Evolutionary conservation across 2,797 vertebrate species (phyloP).

Genomic region (Malacoraja senta): DNA sequence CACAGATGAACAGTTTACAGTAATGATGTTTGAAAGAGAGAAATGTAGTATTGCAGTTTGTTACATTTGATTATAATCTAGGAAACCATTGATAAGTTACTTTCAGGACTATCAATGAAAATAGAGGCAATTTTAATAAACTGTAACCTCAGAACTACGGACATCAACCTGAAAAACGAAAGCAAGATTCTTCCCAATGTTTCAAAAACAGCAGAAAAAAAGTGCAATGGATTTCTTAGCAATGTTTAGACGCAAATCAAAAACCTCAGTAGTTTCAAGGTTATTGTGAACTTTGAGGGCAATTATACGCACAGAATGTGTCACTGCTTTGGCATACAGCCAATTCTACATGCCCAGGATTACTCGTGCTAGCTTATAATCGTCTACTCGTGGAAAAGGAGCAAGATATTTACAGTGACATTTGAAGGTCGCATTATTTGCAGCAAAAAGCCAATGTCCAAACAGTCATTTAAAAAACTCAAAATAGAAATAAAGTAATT

Average conservation of each 20-base stretch:
- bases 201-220: not conserved
- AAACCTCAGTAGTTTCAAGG: not conserved
- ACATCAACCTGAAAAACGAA: not conserved
- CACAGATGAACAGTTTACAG: not conserved
- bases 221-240: not conserved
- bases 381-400: not conserved
- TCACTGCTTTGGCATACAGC: not conserved
- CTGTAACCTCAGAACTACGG: not conserved
- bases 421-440: not conserved
- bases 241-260: not conserved
- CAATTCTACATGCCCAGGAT: not conserved
- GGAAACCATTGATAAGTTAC: not conserved
- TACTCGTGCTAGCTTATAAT: not conserved
- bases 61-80: not conserved
- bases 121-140: not conserved
- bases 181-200: not conserved
- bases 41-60: not conserved
- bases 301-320: not conserved
- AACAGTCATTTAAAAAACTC: not conserved
- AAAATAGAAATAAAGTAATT: too few relatives aligned
- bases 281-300: not conserved
- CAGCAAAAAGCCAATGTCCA: not conserved
- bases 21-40: not conserved
- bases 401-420: not conserved
- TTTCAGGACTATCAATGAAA: not conserved